Evolutionary conservation across 2,113 vertebrate species (phyloP).

Genomic region (Colistium nudipinnis): DNA sequence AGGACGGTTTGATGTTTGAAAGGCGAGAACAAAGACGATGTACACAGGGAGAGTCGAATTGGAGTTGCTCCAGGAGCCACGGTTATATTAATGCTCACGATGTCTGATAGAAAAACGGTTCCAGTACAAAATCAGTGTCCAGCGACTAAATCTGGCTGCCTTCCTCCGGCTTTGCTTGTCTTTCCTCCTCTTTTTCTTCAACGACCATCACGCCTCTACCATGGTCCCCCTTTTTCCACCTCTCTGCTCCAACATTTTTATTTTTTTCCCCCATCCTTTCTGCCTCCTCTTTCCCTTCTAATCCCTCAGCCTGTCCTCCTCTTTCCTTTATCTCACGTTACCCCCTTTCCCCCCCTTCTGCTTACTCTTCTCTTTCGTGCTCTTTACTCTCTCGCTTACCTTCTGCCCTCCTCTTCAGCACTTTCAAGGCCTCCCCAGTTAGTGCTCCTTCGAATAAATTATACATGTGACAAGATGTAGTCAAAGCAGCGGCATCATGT

Average conservation of each 20-base stretch:
- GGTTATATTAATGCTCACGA: constrained; percentile 7
- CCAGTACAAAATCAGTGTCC: background rate
- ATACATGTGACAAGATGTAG: constrained; percentile 76
- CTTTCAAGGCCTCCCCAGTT: constrained; percentile 69
- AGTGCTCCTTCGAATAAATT: constrained; percentile 74
- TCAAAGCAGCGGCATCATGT: constrained; percentile 65
- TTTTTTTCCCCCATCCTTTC: constrained; percentile 37
- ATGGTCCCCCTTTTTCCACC: constrained; percentile 56
- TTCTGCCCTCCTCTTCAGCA: constrained; percentile 58
- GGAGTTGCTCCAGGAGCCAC: constrained; percentile 7
- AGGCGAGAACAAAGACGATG: constrained; percentile 50
- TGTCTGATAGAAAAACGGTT: constrained; percentile 9
- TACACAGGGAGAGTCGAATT: constrained; percentile 11
- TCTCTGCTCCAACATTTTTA: constrained; percentile 50
- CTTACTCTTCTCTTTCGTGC: constrained; percentile 33
- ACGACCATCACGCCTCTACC: constrained; percentile 44
- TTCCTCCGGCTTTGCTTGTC: constrained; percentile 19
- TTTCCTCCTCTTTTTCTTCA: constrained; percentile 25
- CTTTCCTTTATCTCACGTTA: constrained; percentile 50
- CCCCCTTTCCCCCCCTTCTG: constrained; percentile 21
- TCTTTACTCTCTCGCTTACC: constrained; percentile 48
- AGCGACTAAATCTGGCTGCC: background rate
- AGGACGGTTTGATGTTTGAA: constrained; percentile 44
- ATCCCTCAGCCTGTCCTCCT: constrained; percentile 51
- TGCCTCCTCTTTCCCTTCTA: constrained; percentile 62